Evolutionary conservation across 2,888 invertebrate species (phyloP).

Genomic region (Lasiommata megera): DNA sequence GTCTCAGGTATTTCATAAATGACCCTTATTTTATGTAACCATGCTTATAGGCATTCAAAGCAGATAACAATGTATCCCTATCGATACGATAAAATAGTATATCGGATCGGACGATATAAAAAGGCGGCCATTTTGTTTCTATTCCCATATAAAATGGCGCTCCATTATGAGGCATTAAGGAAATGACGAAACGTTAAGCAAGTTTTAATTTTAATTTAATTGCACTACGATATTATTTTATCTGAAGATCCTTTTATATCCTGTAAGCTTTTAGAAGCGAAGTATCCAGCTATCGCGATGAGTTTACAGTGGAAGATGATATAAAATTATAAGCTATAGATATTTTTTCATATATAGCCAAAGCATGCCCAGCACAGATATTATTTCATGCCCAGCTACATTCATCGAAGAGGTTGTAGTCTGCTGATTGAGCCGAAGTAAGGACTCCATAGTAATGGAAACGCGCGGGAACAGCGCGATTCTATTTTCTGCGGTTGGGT

Average conservation of each 20-base stretch:
- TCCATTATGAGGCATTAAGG: slow-evolving; percentile 28
- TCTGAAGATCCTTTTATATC: slow-evolving; percentile 9
- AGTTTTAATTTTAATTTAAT: slow-evolving; percentile 10
- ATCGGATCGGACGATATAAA: neutral
- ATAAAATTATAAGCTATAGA: neutral
- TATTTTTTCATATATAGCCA: too few species aligned
- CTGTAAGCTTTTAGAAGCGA: neutral
- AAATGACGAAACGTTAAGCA: slow-evolving; percentile 16
- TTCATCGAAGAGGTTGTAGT: too few species aligned
- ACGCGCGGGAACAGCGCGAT: too few species aligned
- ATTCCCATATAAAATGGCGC: slow-evolving; percentile 27
- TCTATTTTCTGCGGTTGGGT: too few species aligned
- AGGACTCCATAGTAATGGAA: too few species aligned
- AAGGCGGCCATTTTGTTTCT: slow-evolving; percentile 43
- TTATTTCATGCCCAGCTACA: too few species aligned
- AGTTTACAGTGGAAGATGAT: too few species aligned
- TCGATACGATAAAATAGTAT: neutral
- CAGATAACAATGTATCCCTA: neutral
- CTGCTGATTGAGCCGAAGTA: too few species aligned
- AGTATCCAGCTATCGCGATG: neutral
- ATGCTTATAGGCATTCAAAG: too few species aligned
- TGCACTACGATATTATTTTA: slow-evolving; percentile 10
- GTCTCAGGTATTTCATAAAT: too few species aligned
- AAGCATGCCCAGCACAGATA: too few species aligned
- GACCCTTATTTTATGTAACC: too few species aligned